Evolutionary conservation across 2,113 vertebrate species (phyloP).

Genomic region (Eublepharis macularius): DNA sequence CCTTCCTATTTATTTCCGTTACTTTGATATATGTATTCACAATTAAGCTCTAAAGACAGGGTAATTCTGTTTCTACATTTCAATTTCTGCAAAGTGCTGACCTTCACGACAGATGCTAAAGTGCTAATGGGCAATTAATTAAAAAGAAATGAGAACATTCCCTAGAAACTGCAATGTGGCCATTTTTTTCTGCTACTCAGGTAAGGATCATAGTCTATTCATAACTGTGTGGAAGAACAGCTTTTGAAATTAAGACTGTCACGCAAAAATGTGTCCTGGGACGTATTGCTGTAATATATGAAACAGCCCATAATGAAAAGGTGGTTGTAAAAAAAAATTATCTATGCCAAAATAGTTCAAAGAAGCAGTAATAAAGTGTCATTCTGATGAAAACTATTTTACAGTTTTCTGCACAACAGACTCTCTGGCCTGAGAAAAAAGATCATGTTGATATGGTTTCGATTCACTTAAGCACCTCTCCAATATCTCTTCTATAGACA

Average conservation of each 20-base stretch:
- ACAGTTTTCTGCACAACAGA: not conserved
- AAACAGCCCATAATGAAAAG: not conserved
- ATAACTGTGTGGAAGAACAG: accelerated
- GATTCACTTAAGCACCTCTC: not conserved
- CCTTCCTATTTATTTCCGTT: not conserved
- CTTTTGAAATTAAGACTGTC: not conserved
- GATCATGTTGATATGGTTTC: not conserved
- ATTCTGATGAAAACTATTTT: not conserved
- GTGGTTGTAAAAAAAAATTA: not conserved
- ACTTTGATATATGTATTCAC: not conserved
- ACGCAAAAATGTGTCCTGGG: not conserved
- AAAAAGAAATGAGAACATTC: conserved; percentile 7
- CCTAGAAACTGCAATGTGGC: not conserved
- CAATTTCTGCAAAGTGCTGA: not conserved
- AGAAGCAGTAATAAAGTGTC: accelerated
- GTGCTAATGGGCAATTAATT: not conserved
- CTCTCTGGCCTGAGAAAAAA: not conserved
- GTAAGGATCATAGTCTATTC: not conserved
- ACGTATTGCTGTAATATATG: not conserved
- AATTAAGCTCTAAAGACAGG: not conserved
- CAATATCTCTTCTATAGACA: not conserved
- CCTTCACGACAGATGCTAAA: not conserved
- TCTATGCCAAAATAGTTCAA: not conserved
- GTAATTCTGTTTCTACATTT: conserved; percentile 9
- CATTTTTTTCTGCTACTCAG: not conserved